These are phyloP conservation scores for Crossaster papposus DNA, from an alignment of 53 echinoderm and acorn worm species.

Conservation along the genomic window DNA sequence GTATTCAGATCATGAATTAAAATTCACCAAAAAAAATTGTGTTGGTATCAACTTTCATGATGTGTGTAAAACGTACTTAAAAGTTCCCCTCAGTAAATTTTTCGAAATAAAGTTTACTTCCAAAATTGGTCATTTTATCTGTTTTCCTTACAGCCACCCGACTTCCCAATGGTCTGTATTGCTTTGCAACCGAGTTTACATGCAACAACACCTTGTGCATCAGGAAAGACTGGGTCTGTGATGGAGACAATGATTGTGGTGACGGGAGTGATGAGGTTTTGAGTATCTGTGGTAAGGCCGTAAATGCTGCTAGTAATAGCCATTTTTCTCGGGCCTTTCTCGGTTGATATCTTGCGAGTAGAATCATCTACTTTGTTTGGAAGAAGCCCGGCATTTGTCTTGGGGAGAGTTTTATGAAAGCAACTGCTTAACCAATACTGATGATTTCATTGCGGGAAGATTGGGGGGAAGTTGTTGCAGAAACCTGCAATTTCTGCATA, in stretches of 20 bases:
- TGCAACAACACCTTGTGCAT: conserved; percentile 76
- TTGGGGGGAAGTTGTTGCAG: background rate
- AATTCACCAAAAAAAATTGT: too few species aligned
- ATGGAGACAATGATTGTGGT: conserved; percentile 74
- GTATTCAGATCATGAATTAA: too few species aligned
- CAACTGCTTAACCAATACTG: background rate
- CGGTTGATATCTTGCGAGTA: too few species aligned
- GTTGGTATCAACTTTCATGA: too few species aligned
- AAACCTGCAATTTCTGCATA: background rate
- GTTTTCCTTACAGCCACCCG: conserved; percentile 60
- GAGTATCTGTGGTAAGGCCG: conserved; percentile 51
- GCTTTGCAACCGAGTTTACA: conserved; percentile 58
- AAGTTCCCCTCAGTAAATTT: too few species aligned
- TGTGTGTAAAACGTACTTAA: too few species aligned
- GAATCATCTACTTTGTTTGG: too few species aligned
- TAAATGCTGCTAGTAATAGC: background rate
- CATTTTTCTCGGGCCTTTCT: too few species aligned
- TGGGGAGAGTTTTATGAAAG: too few species aligned
- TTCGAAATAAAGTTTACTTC: background rate
- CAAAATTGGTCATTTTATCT: background rate
- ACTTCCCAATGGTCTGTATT: conserved; percentile 72
- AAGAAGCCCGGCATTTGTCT: too few species aligned
- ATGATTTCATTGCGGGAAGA: background rate
- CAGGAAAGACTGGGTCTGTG: conserved; percentile 47
- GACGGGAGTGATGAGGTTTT: conserved; percentile 70